Percentiles rank a stretch among this genome's conserved stretches.
These are phyloP conservation scores for Triplophysa rosa DNA, from an alignment of 2,113 vertebrate species.

Conservation along the genomic window DNA sequence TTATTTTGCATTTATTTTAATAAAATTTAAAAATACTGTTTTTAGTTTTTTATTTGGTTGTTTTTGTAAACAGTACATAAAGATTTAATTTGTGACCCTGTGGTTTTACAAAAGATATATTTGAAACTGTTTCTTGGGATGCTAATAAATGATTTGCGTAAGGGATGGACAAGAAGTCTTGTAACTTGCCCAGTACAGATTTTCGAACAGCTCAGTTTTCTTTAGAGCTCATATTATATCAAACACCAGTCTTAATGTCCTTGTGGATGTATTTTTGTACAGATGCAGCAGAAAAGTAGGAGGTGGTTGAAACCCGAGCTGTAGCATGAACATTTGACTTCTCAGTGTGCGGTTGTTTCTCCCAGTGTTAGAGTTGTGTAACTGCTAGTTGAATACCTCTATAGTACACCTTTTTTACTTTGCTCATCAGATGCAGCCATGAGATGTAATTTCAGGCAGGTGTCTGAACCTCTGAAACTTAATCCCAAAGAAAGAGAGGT, in stretches of 20 bases:
- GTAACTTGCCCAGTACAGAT: slow-evolving; percentile 22
- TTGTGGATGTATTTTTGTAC: slow-evolving; percentile 27
- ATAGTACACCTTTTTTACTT: slow-evolving; percentile 18
- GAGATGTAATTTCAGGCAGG: slow-evolving; percentile 45
- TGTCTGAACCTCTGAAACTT: slow-evolving; percentile 37
- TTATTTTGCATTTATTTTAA: too few species aligned
- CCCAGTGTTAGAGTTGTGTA: slow-evolving; percentile 17
- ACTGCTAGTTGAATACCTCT: neutral
- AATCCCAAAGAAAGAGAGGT: slow-evolving; percentile 35
- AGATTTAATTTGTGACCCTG: too few species aligned
- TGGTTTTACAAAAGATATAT: neutral
- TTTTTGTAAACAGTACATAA: too few species aligned
- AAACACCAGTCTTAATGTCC: slow-evolving; percentile 32
- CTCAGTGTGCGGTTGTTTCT: slow-evolving; percentile 28
- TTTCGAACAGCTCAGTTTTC: slow-evolving; percentile 27
- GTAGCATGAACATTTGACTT: slow-evolving; percentile 17
- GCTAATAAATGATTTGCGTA: neutral
- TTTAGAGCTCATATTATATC: slow-evolving; percentile 33
- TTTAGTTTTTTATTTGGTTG: too few species aligned
- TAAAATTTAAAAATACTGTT: too few species aligned
- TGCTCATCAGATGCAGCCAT: slow-evolving; percentile 41
- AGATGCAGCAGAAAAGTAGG: slow-evolving; percentile 34
- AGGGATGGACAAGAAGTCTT: neutral
- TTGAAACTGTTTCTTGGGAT: neutral
- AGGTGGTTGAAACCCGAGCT: slow-evolving; percentile 32